Base-by-base conservation (phyloP, 2,888 invertebrate species). In the Operophtera brumata region DNA sequence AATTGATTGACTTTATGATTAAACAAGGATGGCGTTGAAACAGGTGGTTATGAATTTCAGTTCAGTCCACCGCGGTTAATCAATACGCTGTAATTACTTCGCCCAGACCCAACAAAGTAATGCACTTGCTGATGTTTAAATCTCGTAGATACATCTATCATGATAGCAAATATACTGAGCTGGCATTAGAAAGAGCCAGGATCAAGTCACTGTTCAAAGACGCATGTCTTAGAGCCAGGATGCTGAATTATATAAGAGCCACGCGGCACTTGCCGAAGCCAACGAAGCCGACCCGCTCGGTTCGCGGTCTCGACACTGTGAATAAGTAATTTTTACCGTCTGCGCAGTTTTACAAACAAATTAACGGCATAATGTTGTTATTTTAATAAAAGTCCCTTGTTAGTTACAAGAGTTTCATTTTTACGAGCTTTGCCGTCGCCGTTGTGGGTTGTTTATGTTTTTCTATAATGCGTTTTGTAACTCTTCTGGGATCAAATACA, bases 321-420 rank as follows among this genome's bases (percentile, higher is more conserved):
- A 88, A 89, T 89, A 86, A 86, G 75, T 89, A 86, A 88, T 86
- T 80, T 84, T 82, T 82, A 82, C 80, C 82, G 86, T 86, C 87
- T 86, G 87, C 86, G 79, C 86, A 85, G 82, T 86, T 86, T 86
- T 84, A 84, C 88, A 85, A 86, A 89, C 86, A 90, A 89, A 89
- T 90, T 89, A 89, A 85, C 84, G 83, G 75, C 80, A 80, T 82
- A 80, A 86, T 86, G 83, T 86, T 84, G 85, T 86, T 87, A 88
- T 87, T 86, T 87, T 88, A 87, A 86, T 87, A 85, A 88, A 89
- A 87, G 80, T 85, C 86, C 68, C 73, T 62, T 77, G 75, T 79
- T 80, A 82, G 77, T 82, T 83, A 73, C 73, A 72, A 66, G 73
- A 79, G 82, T 86, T 84, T 75, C 77, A 81, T 80, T 82, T 86